Percentiles rank a stretch among this genome's conserved stretches.
Conservation (phyloP, 2,797 vertebrate genomes). For the Parotocinclus haroldoi region DNA sequence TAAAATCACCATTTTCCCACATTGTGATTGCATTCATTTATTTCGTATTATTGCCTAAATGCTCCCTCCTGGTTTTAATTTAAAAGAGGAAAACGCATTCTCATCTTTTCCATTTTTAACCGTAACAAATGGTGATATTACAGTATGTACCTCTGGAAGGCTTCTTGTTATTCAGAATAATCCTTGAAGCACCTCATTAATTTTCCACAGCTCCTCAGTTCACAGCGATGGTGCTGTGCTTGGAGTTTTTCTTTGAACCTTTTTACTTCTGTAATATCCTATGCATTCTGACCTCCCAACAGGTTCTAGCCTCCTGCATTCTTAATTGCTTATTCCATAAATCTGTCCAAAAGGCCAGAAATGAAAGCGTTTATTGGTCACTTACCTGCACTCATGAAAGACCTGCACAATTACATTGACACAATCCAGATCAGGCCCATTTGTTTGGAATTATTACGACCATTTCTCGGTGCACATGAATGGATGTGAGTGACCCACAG, state of each 20-base stretch:
- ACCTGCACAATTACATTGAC: conserved; percentile 32
- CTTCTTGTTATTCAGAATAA: conserved; percentile 30
- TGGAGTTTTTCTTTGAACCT: conserved; percentile 10
- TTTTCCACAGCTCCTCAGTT: conserved; percentile 20
- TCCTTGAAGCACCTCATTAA: conserved; percentile 34
- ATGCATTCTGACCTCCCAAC: conserved; percentile 19
- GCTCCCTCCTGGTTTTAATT: conserved; percentile 73
- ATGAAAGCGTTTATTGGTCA: conserved; percentile 41
- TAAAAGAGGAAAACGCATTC: conserved; percentile 55
- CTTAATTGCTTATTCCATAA: conserved; percentile 44
- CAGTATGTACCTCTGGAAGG: conserved; percentile 5
- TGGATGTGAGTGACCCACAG: conserved; percentile 36
- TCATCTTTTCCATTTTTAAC: conserved; percentile 26
- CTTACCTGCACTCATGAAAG: conserved; percentile 46
- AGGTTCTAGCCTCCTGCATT: conserved; percentile 26
- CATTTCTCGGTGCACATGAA: conserved; percentile 30
- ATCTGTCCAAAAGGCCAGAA: conserved; percentile 40
- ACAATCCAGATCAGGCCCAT: conserved; percentile 52
- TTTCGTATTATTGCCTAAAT: conserved; percentile 79
- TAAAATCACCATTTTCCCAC: conserved; percentile 90
- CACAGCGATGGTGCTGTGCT: conserved; percentile 18
- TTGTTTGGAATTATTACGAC: conserved; percentile 54
- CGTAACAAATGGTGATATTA: conserved; percentile 27
- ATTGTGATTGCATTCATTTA: conserved; percentile 94
- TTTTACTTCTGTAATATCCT: conserved; percentile 16